A percentile compares a stretch with the other conserved stretches of the same genome.
Evolutionary conservation across 23 tunicate species (phyloP).

Genomic region (Oikopleura dioica): DNA sequence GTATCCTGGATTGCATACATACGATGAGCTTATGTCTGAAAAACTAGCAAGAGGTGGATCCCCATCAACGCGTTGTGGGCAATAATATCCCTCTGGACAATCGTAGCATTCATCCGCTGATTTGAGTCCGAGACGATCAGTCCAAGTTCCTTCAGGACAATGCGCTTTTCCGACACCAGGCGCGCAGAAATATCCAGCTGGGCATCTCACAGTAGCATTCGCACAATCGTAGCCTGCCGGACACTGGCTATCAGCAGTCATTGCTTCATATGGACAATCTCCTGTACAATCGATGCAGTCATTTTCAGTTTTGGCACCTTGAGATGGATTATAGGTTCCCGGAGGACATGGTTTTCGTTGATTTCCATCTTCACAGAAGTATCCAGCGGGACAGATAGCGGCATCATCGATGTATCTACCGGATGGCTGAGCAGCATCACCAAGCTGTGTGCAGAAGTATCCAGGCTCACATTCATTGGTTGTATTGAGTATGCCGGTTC

Average conservation of each 20-base stretch:
- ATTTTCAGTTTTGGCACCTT: not conserved
- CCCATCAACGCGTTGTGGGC: not conserved
- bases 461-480: conserved; percentile 54
- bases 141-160: no score
- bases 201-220: conserved; percentile 26
- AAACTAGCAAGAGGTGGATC: not conserved
- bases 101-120: not conserved
- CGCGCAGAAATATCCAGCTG: conserved; percentile 41
- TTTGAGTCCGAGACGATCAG: not conserved
- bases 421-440: conserved; percentile 25
- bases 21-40: conserved; percentile 49
- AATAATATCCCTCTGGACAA: not conserved
- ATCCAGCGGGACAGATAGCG: conserved; percentile 58
- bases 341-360: not conserved
- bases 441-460: conserved; percentile 46
- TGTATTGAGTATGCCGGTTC: not conserved
- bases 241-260: conserved; percentile 25
- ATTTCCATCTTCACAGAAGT: conserved; percentile 23
- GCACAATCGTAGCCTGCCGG: conserved; percentile 42
- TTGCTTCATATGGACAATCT: not conserved
- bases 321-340: conserved; percentile 24
- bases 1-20: conserved; percentile 37
- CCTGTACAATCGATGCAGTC: not conserved
- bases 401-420: conserved; percentile 42
- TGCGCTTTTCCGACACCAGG: no score